phyloP scores from a whole-genome alignment of 2,888 invertebrate genomes.

The Acronicta aceris region DNA sequence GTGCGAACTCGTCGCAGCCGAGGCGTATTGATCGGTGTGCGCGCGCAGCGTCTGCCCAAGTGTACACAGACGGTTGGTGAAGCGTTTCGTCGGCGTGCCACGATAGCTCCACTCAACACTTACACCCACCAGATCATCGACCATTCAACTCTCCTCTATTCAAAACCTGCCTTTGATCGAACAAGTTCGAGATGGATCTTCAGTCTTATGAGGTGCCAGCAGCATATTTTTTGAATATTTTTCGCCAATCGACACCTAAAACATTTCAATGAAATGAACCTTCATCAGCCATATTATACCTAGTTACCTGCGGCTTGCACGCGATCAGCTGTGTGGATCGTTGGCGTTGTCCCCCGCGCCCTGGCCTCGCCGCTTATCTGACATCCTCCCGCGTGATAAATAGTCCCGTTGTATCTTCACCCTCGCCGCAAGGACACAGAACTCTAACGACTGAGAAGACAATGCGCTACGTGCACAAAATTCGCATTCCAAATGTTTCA shows the following conservation, averaged over 20 bases:
- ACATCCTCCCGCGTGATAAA: slow-evolving; percentile 80
- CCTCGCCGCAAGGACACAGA: slow-evolving; percentile 68
- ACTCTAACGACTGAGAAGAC: slow-evolving; percentile 51
- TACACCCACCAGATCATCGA: slow-evolving; percentile 76
- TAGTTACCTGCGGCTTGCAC: slow-evolving; percentile 55
- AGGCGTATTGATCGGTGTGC: slow-evolving; percentile 86
- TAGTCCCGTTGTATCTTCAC: slow-evolving; percentile 76
- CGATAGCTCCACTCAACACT: slow-evolving; percentile 81
- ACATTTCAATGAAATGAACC: slow-evolving; percentile 46
- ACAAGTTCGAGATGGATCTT: slow-evolving; percentile 2
- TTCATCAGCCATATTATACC: slow-evolving; percentile 40
- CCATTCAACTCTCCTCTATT: slow-evolving; percentile 62
- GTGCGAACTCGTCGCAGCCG: slow-evolving; percentile 82
- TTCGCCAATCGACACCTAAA: slow-evolving; percentile 34
- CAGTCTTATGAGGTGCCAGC: slow-evolving; percentile 9
- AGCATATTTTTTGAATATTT: slow-evolving; percentile 28
- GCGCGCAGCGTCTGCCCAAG: slow-evolving; percentile 84
- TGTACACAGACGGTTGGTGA: slow-evolving; percentile 83
- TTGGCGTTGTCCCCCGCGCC: slow-evolving; percentile 54
- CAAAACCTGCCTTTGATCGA: slow-evolving; percentile 16
- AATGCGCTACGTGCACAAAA: slow-evolving; percentile 16
- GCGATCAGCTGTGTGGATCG: slow-evolving; percentile 70
- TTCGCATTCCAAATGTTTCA: slow-evolving; percentile 22
- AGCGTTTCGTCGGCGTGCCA: slow-evolving; percentile 79
- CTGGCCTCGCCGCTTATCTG: slow-evolving; percentile 72